Conservation (phyloP, 1,140 invertebrate species). For the Mactra quadrangularis region DNA sequence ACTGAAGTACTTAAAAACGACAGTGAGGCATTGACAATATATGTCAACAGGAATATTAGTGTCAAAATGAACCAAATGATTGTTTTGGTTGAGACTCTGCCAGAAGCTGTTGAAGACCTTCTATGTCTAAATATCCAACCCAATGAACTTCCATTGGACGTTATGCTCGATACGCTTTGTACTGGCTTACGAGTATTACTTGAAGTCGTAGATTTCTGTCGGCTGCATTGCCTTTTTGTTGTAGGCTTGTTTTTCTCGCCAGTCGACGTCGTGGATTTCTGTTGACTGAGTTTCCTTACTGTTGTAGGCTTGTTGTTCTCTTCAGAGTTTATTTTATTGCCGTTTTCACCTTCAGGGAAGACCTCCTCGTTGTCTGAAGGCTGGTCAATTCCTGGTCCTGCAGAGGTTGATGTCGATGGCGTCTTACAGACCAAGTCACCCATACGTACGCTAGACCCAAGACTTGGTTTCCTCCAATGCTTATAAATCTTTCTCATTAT, state of each 20-base stretch:
- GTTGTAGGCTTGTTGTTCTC: too few species aligned
- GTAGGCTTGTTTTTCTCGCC: not conserved
- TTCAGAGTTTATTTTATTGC: too few species aligned
- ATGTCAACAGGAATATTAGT: conserved; percentile 43
- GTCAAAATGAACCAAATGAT: conserved; percentile 61
- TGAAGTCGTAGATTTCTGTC: not conserved
- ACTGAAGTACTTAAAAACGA: conserved; percentile 16
- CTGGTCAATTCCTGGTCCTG: not conserved
- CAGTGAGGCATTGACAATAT: conserved; percentile 1
- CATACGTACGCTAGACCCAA: not conserved
- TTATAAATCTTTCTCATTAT: conserved; percentile 6
- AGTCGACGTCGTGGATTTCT: too few species aligned
- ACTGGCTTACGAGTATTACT: not conserved
- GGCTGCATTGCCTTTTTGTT: not conserved
- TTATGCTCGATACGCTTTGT: not conserved
- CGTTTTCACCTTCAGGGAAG: too few species aligned
- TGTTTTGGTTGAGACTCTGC: not conserved
- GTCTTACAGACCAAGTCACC: not conserved
- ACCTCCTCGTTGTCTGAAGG: too few species aligned
- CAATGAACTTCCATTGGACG: too few species aligned
- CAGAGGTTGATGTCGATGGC: not conserved
- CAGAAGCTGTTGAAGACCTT: not conserved
- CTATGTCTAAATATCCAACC: not conserved
- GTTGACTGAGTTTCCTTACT: too few species aligned
- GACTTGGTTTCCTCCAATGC: not conserved